phyloP scores from a whole-genome alignment of 2,113 vertebrate species.

The Chloropsis hardwickii region DNA sequence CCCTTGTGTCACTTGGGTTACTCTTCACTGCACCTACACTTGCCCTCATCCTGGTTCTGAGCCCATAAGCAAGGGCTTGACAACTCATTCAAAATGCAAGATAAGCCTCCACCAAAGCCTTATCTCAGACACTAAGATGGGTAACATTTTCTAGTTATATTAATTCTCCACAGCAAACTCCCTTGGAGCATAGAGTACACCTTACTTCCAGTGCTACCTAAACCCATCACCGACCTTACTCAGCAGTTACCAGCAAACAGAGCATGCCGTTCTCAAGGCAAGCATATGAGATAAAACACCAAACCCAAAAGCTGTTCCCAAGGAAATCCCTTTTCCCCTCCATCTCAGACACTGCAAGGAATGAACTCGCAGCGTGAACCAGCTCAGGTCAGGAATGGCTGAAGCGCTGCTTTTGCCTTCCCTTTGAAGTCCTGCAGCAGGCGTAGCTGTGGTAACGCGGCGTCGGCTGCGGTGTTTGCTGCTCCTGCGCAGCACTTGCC shows the following conservation, averaged over 20 bases:
- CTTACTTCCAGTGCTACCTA: not conserved
- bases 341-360: not conserved
- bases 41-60: not conserved
- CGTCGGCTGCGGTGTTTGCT: not conserved
- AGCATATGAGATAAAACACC: not conserved
- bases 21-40: not conserved
- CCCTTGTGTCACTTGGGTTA: not conserved
- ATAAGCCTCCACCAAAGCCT: not conserved
- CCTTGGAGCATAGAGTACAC: fast-evolving
- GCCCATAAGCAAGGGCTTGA: not conserved
- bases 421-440: not conserved
- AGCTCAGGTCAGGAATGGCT: not conserved
- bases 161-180: not conserved
- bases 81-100: not conserved
- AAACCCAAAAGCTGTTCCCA: not conserved
- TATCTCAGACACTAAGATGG: too few species aligned
- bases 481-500: not conserved
- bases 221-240: not conserved
- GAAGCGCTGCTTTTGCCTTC: not conserved
- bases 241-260: not conserved
- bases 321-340: not conserved
- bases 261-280: not conserved
- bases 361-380: not conserved
- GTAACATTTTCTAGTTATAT: not conserved
- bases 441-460: not conserved